Evolutionary conservation across 2,888 invertebrate species (phyloP).

Genomic region (Leucophora obtusa): DNA sequence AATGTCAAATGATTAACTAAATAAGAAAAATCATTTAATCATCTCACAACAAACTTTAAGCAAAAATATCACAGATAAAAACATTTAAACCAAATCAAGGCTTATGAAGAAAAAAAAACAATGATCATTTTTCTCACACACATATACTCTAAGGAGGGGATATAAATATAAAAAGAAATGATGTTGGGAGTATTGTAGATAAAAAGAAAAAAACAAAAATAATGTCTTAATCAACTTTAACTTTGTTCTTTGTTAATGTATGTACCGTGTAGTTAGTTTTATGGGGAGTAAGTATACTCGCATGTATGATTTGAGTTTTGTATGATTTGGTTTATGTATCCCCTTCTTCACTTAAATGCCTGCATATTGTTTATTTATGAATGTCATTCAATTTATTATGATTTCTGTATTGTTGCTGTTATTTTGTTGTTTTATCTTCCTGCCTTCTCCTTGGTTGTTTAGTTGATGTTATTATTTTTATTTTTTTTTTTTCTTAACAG

Average conservation of each 20-base stretch:
- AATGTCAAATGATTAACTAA: conserved; percentile 52
- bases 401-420: conserved; percentile 51
- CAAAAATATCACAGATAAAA: not conserved
- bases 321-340: conserved; percentile 35
- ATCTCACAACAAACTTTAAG: conserved; percentile 8
- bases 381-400: conserved; percentile 77
- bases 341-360: conserved; percentile 40
- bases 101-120: conserved; percentile 1
- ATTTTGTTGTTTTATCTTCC: conserved; percentile 54
- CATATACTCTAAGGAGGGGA: not conserved
- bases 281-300: conserved; percentile 5
- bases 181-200: conserved; percentile 33
- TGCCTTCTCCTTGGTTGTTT: conserved; percentile 63
- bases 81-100: not conserved
- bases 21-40: conserved; percentile 49
- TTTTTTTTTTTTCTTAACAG: conserved; percentile 69
- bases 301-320: not conserved
- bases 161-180: conserved; percentile 21
- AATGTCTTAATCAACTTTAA: conserved; percentile 62
- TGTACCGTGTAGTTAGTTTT: conserved; percentile 39
- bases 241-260: conserved; percentile 35
- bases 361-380: conserved; percentile 77
- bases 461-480: conserved; percentile 48
- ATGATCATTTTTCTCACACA: conserved; percentile 14
- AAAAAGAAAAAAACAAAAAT: conserved; percentile 50